Base-by-base conservation (phyloP, 2,888 invertebrate genomes). In the Pseudeuparius sepicola region DNA sequence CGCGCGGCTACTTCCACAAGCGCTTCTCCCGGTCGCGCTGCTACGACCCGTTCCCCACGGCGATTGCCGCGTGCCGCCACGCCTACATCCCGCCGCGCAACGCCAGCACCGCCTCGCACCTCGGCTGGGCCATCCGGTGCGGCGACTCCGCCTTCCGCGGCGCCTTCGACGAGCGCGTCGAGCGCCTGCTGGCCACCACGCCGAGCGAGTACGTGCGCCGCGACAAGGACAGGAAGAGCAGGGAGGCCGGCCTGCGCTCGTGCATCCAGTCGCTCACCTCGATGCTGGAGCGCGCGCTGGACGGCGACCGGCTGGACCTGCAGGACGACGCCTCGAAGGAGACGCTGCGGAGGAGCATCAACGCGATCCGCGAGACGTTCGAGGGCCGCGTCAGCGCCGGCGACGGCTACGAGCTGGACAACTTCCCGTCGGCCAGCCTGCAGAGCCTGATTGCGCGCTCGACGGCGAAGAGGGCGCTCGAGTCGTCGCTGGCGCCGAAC, bases 161-260 rank as follows among this genome's bases (percentile, higher is more conserved):
- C 24, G 39, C 38, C 14, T 44, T 42, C 34, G 37, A 30, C 11
- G 48, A 48, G 10, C 38, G 47, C 28, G 43, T 53, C n/a, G 55
- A 56, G 9, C 47, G 51, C 17, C 33, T 57, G 13, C 34, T 55
- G 5, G 46, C 52, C 2, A 42, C 57, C 14, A 51, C 55, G 3
- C 58, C 58, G 2, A 51, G 52, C 14, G 55, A 59, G 41, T 60
- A 51, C 43, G 54, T 57, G 2, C 48, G 53, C 32, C 46, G 54
- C 15, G 57, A 59, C 34, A 57, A 53, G 37, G 55, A 55, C 34
- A 40, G 52, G 14, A 51, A 51, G 41, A 32, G 43, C 33, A 46
- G 52, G 12, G 54, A 57, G 39, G 50, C 46, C 27, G 52, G 54
- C 14, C 29, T 57, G 10, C 45, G 46, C 33, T 48, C 51, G 6